Evolutionary conservation across 2,797 vertebrate genomes (phyloP), one percentile per base, ranked within the genome.

Genomic region (Peromyscus nudipes): DNA sequence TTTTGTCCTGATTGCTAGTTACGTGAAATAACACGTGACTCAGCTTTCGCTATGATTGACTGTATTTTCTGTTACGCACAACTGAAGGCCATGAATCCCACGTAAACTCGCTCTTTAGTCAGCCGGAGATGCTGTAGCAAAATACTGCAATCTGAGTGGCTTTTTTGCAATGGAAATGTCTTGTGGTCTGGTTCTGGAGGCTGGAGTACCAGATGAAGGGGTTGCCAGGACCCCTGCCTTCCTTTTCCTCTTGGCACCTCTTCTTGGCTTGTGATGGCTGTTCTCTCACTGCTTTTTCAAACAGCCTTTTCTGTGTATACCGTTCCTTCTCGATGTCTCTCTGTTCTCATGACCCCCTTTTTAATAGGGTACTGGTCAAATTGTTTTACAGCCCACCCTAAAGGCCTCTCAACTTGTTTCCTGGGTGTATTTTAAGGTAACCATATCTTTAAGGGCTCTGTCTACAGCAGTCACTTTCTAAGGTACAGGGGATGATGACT

Each of bases 401-500:
- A 55, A 4, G 9, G 21, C 62, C 31, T 86, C 34, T n/a, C n/a
- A n/a, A n/a, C n/a, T n/a, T n/a, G n/a, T n/a, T n/a, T n/a, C n/a
- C n/a, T n/a, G n/a, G n/a, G n/a, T n/a, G n/a, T n/a, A 4, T 79
- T 88, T 88, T 43, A 88, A 91, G 27, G 83, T 84, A 67, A 69
- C 49, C 60, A 64, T 43, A 9, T 81, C 11, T 79, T 82, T 55
- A 55, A 88, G 71, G 21, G 34, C 21, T 64, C 49, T 69, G 0
- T 49, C 43, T 89, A 71, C 82, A 77, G 46, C 8, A 60, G 37
- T 52, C 73, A 40, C 13, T 89, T 67, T 64, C n/a, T 76, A 37
- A 93, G 7, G 4, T 37, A 64, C 43, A 60, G 34, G 65, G 12
- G 9, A 37, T 62, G 23, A 83, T 67, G 81, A 40, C 52, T 92